A percentile compares a stretch with the other conserved stretches of the same genome.
Evolutionary conservation across 2,113 vertebrate species (phyloP).

Genomic region (Himantopus leucocephalus): DNA sequence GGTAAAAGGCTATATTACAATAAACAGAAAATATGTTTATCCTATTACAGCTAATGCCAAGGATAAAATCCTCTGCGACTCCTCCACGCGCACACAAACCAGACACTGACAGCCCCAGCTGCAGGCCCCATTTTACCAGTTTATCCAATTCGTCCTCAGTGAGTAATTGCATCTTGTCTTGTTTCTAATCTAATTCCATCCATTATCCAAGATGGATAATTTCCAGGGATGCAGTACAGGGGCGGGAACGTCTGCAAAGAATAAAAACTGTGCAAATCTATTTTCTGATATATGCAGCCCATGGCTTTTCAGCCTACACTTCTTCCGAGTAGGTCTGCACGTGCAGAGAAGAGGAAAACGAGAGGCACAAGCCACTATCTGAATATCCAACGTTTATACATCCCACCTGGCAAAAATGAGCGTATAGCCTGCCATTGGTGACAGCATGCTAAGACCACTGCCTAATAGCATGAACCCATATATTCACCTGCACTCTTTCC

Average conservation of each 20-base stretch:
- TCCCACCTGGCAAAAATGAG: not conserved
- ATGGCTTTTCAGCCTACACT: not conserved
- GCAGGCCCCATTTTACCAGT: not conserved
- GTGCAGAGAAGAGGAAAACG: not conserved
- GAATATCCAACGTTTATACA: not conserved
- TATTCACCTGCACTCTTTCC: not conserved
- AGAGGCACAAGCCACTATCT: not conserved
- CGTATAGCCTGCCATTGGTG: not conserved
- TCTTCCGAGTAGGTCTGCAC: not conserved
- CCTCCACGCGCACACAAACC: not conserved
- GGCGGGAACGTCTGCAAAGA: not conserved
- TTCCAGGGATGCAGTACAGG: conserved; percentile 13
- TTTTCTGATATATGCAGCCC: not conserved
- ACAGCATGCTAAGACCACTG: not conserved
- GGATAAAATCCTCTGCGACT: conserved; percentile 29
- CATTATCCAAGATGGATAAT: conserved; percentile 47
- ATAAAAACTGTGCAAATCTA: not conserved
- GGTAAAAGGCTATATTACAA: conserved; percentile 32
- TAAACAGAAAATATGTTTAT: conserved; percentile 50
- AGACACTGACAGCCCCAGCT: conserved; percentile 23
- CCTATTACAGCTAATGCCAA: conserved; percentile 33
- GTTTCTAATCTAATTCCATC: conserved; percentile 59
- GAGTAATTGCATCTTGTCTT: conserved; percentile 35
- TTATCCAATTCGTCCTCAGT: conserved; percentile 16
- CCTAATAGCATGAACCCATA: not conserved